Evolutionary conservation across 2,113 vertebrate species (phyloP).

Genomic region (Heloderma charlesbogerti): DNA sequence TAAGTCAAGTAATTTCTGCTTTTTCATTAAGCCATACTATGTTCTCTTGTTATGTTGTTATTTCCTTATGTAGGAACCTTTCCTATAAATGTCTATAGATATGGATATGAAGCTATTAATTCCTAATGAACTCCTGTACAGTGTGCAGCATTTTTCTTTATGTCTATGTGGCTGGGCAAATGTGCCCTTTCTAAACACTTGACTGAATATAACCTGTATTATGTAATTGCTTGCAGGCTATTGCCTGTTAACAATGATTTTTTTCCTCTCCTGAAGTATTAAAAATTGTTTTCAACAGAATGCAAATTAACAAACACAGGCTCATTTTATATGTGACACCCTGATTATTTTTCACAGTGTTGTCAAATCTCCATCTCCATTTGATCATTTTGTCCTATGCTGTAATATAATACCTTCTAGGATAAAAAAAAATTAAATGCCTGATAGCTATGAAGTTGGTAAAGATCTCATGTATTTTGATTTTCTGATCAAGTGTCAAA

Average conservation of each 20-base stretch:
- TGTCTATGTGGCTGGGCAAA: constrained; percentile 7
- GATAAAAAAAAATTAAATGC: not conserved
- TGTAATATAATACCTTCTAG: not conserved
- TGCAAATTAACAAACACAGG: constrained; percentile 10
- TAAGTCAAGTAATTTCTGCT: not conserved
- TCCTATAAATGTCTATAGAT: constrained; percentile 20
- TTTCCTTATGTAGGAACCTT: not conserved
- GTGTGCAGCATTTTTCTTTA: not conserved
- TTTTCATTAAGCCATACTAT: not conserved
- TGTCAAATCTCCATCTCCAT: not conserved
- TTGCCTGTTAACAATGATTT: not conserved
- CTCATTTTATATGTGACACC: not conserved
- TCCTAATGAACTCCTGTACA: not conserved
- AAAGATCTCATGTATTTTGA: not conserved
- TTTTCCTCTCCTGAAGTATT: not conserved
- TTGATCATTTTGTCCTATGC: not conserved
- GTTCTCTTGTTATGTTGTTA: constrained; percentile 6
- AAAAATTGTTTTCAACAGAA: constrained; percentile 14
- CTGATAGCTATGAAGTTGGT: not conserved
- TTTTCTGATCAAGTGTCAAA: not conserved
- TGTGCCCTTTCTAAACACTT: constrained; percentile 22
- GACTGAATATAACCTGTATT: constrained; percentile 21
- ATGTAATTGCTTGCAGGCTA: constrained; percentile 16
- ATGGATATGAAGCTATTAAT: constrained; percentile 12
- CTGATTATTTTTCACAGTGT: not conserved